A percentile compares a stretch with the other conserved stretches of the same genome.
These are phyloP conservation scores for Drosophila barbarae DNA, from an alignment of 2,888 invertebrate genomes.

Conservation along the genomic window DNA sequence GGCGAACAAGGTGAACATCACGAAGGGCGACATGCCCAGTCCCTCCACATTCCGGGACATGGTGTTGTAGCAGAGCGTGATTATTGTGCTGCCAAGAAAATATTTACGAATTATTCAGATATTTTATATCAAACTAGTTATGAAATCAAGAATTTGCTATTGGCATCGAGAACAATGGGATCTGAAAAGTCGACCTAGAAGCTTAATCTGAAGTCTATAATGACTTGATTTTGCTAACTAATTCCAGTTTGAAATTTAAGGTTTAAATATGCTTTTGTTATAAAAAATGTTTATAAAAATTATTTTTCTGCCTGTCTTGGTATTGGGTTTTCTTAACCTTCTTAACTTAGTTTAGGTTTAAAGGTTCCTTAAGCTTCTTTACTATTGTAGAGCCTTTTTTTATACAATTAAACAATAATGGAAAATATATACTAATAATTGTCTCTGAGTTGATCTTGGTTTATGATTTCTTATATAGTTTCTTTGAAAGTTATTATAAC, in stretches of 20 bases:
- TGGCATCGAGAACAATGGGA: conserved; percentile 4
- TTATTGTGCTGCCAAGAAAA: conserved; percentile 79
- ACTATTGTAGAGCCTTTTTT: not conserved
- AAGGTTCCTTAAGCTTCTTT: not conserved
- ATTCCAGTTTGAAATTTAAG: not conserved
- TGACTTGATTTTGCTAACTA: not conserved
- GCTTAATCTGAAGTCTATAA: not conserved
- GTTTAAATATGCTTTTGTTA: conserved; percentile 1
- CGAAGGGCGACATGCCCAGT: conserved; percentile 81
- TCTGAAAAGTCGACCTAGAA: not conserved
- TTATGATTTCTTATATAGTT: not conserved
- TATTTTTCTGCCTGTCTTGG: fast-evolving
- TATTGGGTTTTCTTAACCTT: no score
- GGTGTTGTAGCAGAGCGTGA: conserved; percentile 82
- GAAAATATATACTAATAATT: not conserved
- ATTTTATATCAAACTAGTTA: conserved; percentile 14
- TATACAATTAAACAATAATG: not conserved
- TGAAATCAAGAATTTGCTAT: conserved; percentile 5
- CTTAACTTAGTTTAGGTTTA: no score
- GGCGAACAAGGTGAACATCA: conserved; percentile 81
- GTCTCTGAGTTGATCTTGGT: not conserved
- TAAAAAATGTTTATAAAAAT: not conserved
- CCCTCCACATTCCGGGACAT: conserved; percentile 82
- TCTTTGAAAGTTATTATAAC: not conserved
- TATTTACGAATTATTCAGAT: conserved; percentile 12